Percentiles rank a stretch among this genome's conserved stretches.
Evolutionary conservation across 35 echinoderm and acorn worm species (phyloP).

Genomic region (Ophioderma brevispina): DNA sequence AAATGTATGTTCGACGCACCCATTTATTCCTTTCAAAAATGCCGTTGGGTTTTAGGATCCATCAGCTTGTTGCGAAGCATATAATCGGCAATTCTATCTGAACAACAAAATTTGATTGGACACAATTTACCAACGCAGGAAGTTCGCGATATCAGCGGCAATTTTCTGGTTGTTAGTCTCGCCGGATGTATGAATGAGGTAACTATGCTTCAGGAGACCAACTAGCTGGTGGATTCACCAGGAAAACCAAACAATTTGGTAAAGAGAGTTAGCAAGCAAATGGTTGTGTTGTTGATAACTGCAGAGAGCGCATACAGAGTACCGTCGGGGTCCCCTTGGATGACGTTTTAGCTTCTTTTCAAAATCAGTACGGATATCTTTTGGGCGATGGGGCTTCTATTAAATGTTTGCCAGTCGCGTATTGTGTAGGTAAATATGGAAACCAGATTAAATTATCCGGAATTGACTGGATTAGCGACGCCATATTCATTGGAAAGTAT

Average conservation of each 20-base stretch:
- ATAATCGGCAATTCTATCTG: conserved; percentile 33
- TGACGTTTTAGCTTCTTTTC: background rate
- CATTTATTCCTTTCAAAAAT: conserved; percentile 26
- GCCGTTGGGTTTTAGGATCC: conserved; percentile 7
- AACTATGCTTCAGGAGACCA: background rate
- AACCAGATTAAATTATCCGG: background rate
- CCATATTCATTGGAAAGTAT: background rate
- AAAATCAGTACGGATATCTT: too few species aligned
- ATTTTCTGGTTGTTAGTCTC: background rate
- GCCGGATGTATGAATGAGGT: background rate
- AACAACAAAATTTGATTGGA: conserved; percentile 58
- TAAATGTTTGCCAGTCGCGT: background rate
- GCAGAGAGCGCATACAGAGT: background rate
- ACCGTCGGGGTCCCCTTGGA: background rate
- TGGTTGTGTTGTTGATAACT: background rate
- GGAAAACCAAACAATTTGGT: background rate
- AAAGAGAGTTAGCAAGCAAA: background rate
- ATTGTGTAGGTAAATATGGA: background rate
- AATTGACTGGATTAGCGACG: background rate
- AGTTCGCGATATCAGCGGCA: too few species aligned
- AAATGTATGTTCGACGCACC: conserved; percentile 25
- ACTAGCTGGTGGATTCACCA: background rate
- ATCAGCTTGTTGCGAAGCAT: conserved; percentile 11
- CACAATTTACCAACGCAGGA: conserved; percentile 41
- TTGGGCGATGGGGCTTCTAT: background rate